Percentiles rank a stretch among this genome's conserved stretches.
phyloP scores from a whole-genome alignment of 2,888 invertebrate species.

The Ectemnius cavifrons region DNA sequence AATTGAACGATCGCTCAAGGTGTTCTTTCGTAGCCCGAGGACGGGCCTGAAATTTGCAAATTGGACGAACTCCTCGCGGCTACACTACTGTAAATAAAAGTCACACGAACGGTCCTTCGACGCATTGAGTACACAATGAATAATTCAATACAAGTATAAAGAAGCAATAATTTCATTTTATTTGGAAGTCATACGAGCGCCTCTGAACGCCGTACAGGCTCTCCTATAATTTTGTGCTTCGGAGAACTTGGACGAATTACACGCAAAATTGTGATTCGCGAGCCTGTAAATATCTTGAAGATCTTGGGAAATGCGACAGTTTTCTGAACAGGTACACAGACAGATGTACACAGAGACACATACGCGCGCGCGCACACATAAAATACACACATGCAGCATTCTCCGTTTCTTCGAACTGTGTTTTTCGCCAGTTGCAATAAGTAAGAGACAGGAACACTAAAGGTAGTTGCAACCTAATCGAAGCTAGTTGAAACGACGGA shows the following conservation, averaged over 20 bases:
- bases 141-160: conserved; percentile 2
- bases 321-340: conserved; percentile 18
- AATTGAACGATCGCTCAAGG: conserved; percentile 34
- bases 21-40: conserved; percentile 22
- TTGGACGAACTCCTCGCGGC: background rate
- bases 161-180: conserved; percentile 13
- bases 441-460: conserved; percentile 29
- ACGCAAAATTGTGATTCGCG: conserved; percentile 15
- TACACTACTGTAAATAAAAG: background rate
- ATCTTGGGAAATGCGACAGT: conserved; percentile 41
- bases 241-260: conserved; percentile 17
- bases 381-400: conserved; percentile 14
- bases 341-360: conserved; percentile 22
- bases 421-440: conserved; percentile 31
- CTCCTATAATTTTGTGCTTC: background rate
- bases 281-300: conserved; percentile 48
- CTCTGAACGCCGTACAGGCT: no score
- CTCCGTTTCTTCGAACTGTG: conserved; percentile 41
- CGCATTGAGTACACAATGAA: background rate
- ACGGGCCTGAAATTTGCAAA: background rate
- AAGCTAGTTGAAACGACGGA: conserved; percentile 59
- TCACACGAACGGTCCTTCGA: background rate
- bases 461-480: conserved; percentile 44
- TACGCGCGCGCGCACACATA: no score
- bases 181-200: background rate